A percentile compares a stretch with the other conserved stretches of the same genome.
These are phyloP conservation scores for Erithacus rubecula DNA, from an alignment of 2,797 vertebrate genomes.

Conservation along the genomic window DNA sequence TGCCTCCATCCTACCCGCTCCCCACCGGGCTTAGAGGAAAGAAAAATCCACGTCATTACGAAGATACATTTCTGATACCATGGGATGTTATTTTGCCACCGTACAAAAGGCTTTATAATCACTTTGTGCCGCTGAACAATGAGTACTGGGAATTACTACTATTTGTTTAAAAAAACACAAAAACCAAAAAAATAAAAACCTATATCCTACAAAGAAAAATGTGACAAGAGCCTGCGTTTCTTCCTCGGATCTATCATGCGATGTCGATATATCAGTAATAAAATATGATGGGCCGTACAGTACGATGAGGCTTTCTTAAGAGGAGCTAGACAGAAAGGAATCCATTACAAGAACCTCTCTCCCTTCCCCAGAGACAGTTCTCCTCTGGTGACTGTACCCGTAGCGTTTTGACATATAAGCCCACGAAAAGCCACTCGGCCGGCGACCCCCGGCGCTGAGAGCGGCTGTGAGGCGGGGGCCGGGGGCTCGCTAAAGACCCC, in stretches of 20 bases:
- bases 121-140: not conserved
- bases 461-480: not conserved
- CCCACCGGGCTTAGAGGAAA: not conserved
- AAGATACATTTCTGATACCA: not conserved
- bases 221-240: not conserved
- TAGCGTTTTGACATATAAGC: not conserved
- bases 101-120: conserved; percentile 14
- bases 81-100: not conserved
- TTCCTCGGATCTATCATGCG: not conserved
- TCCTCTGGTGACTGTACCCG: not conserved
- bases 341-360: not conserved
- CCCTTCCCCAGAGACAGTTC: not conserved
- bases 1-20: not conserved
- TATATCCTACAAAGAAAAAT: not conserved
- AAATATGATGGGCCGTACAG: not conserved
- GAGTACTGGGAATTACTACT: not conserved
- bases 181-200: too few relatives aligned
- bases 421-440: not conserved
- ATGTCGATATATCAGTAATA: not conserved
- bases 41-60: not conserved
- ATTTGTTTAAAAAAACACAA: not conserved
- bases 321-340: not conserved
- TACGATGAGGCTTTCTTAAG: not conserved
- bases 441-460: not conserved
- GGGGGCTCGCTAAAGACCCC: not conserved